Conservation (phyloP, 2,888 invertebrate species). For the Lasioglossum villosulum region DNA sequence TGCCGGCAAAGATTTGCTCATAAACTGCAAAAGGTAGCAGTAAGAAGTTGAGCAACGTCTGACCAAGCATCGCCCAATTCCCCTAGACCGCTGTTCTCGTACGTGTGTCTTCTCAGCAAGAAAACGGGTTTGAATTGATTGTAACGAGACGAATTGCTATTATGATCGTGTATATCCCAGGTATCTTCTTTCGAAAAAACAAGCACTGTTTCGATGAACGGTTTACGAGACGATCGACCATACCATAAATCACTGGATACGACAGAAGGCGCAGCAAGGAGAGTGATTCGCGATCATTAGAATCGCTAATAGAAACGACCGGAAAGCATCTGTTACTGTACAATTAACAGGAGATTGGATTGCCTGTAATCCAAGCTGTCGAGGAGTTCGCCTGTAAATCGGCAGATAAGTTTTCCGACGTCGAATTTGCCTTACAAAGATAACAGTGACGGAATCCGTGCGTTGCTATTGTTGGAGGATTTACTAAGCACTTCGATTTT, state of each 20-base stretch:
- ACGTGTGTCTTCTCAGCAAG: not conserved
- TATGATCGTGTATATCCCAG: not conserved
- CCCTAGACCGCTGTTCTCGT: not conserved
- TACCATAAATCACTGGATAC: not conserved
- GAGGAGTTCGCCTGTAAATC: conserved; percentile 19
- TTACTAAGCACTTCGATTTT: not conserved
- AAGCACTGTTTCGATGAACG: not conserved
- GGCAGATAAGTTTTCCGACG: conserved; percentile 18
- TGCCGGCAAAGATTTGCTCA: too few relatives aligned
- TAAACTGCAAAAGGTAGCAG: too few relatives aligned
- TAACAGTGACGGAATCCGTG: not conserved
- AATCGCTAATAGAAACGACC: not conserved
- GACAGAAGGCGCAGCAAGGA: not conserved
- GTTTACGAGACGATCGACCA: not conserved
- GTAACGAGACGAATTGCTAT: not conserved
- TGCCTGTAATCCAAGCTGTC: not conserved
- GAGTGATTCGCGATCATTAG: not conserved
- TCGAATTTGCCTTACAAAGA: conserved; percentile 1
- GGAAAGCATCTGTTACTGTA: conserved; percentile 1
- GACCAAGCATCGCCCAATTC: not conserved
- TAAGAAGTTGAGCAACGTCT: not conserved
- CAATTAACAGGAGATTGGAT: conserved; percentile 20
- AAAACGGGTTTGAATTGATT: not conserved
- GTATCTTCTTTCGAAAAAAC: not conserved
- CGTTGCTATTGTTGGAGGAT: not conserved